These are phyloP conservation scores for Muraenolepis orangiensis DNA, from an alignment of 2,797 vertebrate species.

Conservation along the genomic window DNA sequence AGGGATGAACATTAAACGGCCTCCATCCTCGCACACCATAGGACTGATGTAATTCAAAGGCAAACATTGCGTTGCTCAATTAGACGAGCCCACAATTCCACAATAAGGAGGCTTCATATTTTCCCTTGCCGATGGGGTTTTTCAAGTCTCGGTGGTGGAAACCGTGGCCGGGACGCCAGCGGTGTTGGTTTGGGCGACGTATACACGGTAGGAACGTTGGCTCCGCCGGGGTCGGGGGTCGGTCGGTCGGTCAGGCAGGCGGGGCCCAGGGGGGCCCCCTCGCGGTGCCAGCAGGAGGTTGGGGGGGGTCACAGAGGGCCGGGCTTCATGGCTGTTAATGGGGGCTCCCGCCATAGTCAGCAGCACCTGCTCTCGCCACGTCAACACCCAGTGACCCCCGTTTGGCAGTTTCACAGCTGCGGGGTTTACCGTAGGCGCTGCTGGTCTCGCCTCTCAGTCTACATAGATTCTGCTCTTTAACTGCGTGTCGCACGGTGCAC, in stretches of 20 bases:
- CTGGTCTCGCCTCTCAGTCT: constrained; percentile 53
- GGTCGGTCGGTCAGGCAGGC: constrained; percentile 33
- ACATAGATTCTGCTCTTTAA: constrained; percentile 41
- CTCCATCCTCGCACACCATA: constrained; percentile 79
- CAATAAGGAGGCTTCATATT: constrained; percentile 67
- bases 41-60: constrained; percentile 86
- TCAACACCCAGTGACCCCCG: constrained; percentile 69
- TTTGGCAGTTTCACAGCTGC: constrained; percentile 70
- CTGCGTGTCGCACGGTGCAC: constrained; percentile 41
- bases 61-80: constrained; percentile 79
- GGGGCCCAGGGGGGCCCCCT: constrained; percentile 41
- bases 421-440: constrained; percentile 53
- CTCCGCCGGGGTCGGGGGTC: constrained; percentile 50
- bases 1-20: constrained; percentile 65
- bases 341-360: constrained; percentile 53
- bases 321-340: constrained; percentile 65
- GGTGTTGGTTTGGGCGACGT: constrained; percentile 52
- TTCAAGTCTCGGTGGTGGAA: constrained; percentile 53
- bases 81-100: constrained; percentile 66
- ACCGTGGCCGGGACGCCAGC: constrained; percentile 36
- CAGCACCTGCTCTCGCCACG: constrained; percentile 70
- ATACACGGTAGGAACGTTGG: constrained; percentile 66
- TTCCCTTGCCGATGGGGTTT: constrained; percentile 61
- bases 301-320: constrained; percentile 57
- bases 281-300: constrained; percentile 34